These are phyloP conservation scores for Acrobasis suavella DNA, from an alignment of 2,888 invertebrate species.

Conservation along the genomic window DNA sequence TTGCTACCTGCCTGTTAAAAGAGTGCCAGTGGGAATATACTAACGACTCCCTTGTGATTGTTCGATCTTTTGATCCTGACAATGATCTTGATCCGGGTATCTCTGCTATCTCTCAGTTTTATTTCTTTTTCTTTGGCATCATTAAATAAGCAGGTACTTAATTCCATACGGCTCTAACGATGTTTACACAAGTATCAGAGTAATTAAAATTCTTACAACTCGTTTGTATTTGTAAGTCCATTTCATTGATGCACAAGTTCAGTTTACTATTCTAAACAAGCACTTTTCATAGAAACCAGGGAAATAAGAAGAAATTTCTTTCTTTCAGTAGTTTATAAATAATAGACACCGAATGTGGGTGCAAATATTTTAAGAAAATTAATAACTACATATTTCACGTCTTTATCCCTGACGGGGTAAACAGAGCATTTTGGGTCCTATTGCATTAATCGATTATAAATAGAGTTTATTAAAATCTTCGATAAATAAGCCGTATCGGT, in stretches of 20 bases:
- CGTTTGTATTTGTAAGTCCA: slow-evolving; percentile 7
- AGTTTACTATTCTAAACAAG: too few species aligned
- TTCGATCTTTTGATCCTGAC: slow-evolving; percentile 31
- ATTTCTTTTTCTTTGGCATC: slow-evolving; percentile 4
- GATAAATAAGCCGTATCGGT: too few species aligned
- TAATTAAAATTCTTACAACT: slow-evolving; percentile 3
- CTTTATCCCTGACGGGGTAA: too few species aligned
- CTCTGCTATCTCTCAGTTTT: slow-evolving; percentile 18
- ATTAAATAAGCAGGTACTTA: neutral
- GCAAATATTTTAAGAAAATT: too few species aligned
- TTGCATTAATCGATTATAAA: too few species aligned
- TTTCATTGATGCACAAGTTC: neutral
- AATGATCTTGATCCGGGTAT: slow-evolving; percentile 21
- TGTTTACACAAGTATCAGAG: slow-evolving; percentile 10
- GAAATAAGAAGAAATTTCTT: too few species aligned
- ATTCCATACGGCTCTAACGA: slow-evolving; percentile 2
- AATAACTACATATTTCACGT: too few species aligned
- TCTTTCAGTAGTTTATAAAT: too few species aligned
- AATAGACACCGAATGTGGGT: too few species aligned
- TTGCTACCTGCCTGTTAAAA: neutral
- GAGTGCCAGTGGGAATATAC: neutral
- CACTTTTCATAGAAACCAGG: too few species aligned
- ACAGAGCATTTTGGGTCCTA: too few species aligned
- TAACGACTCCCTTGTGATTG: slow-evolving; percentile 24
- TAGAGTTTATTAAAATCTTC: too few species aligned